phyloP scores from a whole-genome alignment of 2,797 vertebrate genomes.

The Gallinago stenura region DNA sequence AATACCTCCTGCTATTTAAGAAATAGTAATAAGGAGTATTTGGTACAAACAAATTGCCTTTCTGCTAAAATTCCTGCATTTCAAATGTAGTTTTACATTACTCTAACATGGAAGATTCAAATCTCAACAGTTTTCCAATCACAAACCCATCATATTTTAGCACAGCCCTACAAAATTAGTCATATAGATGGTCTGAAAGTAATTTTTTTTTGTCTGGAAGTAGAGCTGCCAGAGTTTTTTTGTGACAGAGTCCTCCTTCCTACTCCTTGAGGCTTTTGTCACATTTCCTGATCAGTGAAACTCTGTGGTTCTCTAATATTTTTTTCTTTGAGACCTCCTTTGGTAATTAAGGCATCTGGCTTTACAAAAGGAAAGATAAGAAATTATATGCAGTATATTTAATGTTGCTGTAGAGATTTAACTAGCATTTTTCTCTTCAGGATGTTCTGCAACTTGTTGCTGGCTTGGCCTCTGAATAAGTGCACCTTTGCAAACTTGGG shows the following conservation, averaged over 20 bases:
- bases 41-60: background rate
- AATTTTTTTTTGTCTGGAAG: background rate
- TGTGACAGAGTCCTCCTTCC: background rate
- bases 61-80: background rate
- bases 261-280: background rate
- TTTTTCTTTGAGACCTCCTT: background rate
- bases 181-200: background rate
- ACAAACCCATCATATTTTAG: background rate
- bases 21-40: background rate
- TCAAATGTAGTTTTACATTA: background rate
- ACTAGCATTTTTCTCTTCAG: background rate
- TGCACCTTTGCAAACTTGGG: background rate
- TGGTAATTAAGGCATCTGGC: slow-evolving; percentile 51
- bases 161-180: background rate
- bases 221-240: background rate
- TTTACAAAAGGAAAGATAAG: slow-evolving; percentile 12
- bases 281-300: background rate
- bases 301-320: background rate
- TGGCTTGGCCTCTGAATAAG: background rate
- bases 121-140: background rate
- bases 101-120: background rate
- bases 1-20: background rate
- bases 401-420: background rate
- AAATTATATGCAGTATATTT: background rate
- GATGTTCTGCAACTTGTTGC: background rate